Percentiles rank a stretch among this genome's conserved stretches.
phyloP scores from a whole-genome alignment of 1,140 invertebrate species.

The Drosophila kikkawai region DNA sequence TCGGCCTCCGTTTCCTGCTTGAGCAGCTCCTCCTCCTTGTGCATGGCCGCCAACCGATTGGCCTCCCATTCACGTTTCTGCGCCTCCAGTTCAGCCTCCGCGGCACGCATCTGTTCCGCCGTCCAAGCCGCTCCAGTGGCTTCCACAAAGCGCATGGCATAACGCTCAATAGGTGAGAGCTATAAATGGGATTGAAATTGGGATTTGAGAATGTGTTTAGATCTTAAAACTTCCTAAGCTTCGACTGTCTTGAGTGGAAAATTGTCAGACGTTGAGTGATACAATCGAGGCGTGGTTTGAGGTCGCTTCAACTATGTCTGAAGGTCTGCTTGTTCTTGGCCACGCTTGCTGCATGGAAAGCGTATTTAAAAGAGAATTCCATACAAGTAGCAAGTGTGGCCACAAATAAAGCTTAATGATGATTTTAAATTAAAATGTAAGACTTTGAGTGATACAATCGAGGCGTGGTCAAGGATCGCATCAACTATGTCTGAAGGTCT shows the following conservation, averaged over 20 bases:
- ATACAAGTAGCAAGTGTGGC: constrained; percentile 41
- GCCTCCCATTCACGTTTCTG: constrained; percentile 98
- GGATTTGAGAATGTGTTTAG: not conserved
- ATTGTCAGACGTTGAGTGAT: constrained; percentile 84
- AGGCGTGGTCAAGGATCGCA: constrained; percentile 63
- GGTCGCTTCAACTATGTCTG: constrained; percentile 84
- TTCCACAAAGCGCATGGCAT: constrained; percentile 97
- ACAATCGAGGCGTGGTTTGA: constrained; percentile 76
- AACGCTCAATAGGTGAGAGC: constrained; percentile 96
- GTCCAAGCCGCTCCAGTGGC: constrained; percentile 93
- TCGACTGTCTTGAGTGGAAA: not conserved
- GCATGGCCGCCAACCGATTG: constrained; percentile 90
- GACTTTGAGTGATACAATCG: constrained; percentile 85
- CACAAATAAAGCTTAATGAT: not conserved
- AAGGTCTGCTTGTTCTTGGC: constrained; percentile 73
- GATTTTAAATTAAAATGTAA: constrained; percentile 33
- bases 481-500: constrained; percentile 82
- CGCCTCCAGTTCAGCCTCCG: constrained; percentile 95
- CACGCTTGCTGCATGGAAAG: constrained; percentile 42
- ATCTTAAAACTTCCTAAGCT: not conserved
- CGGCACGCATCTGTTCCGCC: constrained; percentile 93
- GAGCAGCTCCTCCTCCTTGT: constrained; percentile 90
- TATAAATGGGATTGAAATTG: constrained; percentile 82
- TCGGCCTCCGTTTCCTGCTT: constrained; percentile 88
- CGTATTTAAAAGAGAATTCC: constrained; percentile 17